phyloP scores from a whole-genome alignment of 2,888 invertebrate genomes.

The Cephus runcator region DNA sequence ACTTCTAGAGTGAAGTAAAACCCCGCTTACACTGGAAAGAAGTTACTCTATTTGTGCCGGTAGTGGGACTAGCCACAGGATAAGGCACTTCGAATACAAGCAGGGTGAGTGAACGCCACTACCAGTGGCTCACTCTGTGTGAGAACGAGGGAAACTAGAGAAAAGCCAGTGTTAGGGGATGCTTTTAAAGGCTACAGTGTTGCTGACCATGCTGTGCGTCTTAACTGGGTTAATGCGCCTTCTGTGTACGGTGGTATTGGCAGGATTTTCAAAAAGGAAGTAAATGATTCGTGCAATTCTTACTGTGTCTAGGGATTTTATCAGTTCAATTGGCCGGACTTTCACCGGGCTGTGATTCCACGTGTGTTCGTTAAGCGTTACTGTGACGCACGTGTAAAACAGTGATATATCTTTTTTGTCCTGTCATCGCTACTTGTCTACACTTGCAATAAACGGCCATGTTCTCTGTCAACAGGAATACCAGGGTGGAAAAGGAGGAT shows the following conservation, averaged over 20 bases:
- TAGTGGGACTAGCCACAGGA: not conserved
- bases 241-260: not conserved
- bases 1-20: not conserved
- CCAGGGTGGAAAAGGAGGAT: too few species aligned
- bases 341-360: not conserved
- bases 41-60: not conserved
- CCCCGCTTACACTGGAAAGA: not conserved
- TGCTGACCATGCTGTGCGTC: not conserved
- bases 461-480: too few species aligned
- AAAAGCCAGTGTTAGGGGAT: not conserved
- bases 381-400: too few species aligned
- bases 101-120: not conserved
- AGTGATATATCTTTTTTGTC: not conserved
- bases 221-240: constrained; percentile 3
- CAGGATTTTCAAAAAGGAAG: not conserved
- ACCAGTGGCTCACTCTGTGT: not conserved
- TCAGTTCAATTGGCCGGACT: not conserved
- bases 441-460: constrained; percentile 17
- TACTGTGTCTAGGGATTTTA: not conserved
- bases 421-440: constrained; percentile 27
- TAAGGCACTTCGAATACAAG: not conserved
- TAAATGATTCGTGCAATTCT: not conserved
- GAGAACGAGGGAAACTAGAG: not conserved
- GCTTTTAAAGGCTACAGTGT: not conserved
- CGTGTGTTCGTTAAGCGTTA: not conserved